Percentiles rank a stretch among this genome's conserved stretches.
These are phyloP conservation scores for Ceratosolen solmsi DNA, from an alignment of 1,140 invertebrate species.

Conservation along the genomic window DNA sequence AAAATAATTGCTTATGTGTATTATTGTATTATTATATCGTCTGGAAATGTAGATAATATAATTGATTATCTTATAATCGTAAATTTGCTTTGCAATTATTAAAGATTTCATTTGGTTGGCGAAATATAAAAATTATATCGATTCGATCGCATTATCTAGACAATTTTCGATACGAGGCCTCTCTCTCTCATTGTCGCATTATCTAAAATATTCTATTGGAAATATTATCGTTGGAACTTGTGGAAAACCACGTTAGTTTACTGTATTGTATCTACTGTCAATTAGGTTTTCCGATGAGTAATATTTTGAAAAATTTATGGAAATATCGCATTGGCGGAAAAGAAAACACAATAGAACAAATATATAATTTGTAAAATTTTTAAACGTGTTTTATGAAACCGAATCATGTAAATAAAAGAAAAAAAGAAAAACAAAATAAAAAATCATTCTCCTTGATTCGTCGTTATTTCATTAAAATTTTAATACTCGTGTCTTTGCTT, in stretches of 20 bases:
- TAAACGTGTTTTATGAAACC: not conserved
- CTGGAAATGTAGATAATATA: not conserved
- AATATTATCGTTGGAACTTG: not conserved
- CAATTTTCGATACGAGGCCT: not conserved
- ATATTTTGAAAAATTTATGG: not conserved
- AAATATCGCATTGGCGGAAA: not conserved
- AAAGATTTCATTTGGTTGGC: not conserved
- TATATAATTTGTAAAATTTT: not conserved
- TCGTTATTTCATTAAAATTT: not conserved
- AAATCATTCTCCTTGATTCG: not conserved
- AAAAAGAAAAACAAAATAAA: too few relatives aligned
- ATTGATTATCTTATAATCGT: too few relatives aligned
- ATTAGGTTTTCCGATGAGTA: not conserved
- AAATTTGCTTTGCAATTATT: not conserved
- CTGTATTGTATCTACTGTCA: too few relatives aligned
- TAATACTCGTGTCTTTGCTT: not conserved
- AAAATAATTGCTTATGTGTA: not conserved
- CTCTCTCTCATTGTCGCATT: not conserved
- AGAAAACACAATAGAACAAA: not conserved
- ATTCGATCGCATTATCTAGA: not conserved
- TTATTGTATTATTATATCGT: not conserved
- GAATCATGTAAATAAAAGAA: not conserved
- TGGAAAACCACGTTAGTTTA: too few relatives aligned
- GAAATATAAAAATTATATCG: not conserved
- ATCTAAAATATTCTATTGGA: not conserved